phyloP scores from a whole-genome alignment of 2,113 vertebrate genomes.

The Barbus barbus region DNA sequence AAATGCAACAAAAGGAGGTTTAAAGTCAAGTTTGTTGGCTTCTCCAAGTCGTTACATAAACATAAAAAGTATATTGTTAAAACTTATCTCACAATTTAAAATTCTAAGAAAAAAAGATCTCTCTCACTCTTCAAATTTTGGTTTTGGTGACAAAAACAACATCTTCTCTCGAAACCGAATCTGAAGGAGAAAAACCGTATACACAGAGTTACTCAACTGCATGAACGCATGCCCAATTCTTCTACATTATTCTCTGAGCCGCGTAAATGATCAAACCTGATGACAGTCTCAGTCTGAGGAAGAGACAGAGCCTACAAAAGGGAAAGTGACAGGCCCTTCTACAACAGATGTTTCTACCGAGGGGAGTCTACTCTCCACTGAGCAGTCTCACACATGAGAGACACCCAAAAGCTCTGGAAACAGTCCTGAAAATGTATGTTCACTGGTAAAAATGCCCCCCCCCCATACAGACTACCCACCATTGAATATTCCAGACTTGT shows the following conservation, averaged over 20 bases:
- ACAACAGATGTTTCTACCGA: slow-evolving; percentile 83
- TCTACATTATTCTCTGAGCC: slow-evolving; percentile 69
- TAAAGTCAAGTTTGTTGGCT: too few relatives aligned
- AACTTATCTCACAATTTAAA: neutral
- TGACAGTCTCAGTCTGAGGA: slow-evolving; percentile 72
- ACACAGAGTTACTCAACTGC: slow-evolving; percentile 62
- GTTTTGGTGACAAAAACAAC: slow-evolving; percentile 34
- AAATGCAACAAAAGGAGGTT: neutral
- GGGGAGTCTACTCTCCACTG: slow-evolving; percentile 81
- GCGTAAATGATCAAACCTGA: slow-evolving; percentile 77
- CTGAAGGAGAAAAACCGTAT: slow-evolving; percentile 46
- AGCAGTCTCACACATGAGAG: slow-evolving; percentile 81
- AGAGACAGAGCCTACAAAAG: slow-evolving; percentile 73
- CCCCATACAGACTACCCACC: slow-evolving; percentile 57
- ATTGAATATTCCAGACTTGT: slow-evolving; percentile 58
- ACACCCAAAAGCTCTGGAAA: slow-evolving; percentile 78
- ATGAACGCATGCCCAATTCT: slow-evolving; percentile 63
- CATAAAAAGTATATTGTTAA: neutral
- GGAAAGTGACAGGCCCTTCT: slow-evolving; percentile 78
- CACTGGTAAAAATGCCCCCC: slow-evolving; percentile 73
- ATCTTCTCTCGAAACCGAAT: slow-evolving; percentile 26
- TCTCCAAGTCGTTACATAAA: neutral
- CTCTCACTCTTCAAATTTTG: neutral
- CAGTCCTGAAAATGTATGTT: slow-evolving; percentile 79
- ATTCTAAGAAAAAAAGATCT: neutral